phyloP scores from a whole-genome alignment of 2,888 invertebrate species.

The Nectonema munidae region DNA sequence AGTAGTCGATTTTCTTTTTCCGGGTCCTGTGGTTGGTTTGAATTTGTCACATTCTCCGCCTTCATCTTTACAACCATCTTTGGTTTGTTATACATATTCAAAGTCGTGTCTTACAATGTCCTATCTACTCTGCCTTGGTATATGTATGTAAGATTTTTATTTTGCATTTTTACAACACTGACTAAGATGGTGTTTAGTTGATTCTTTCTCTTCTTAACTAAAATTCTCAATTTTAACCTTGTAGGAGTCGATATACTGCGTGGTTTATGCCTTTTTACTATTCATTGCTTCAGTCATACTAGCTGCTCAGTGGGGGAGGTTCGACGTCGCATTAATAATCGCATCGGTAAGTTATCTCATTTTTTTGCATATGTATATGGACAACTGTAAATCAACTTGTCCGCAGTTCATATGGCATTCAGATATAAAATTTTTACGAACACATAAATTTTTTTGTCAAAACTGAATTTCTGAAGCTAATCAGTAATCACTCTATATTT shows the following conservation, averaged over 20 bases:
- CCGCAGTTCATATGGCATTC: too few species aligned
- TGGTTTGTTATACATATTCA: not conserved
- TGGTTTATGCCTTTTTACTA: slow-evolving; percentile 7
- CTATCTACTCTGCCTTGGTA: slow-evolving; percentile 10
- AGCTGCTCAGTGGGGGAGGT: not conserved
- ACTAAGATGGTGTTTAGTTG: not conserved
- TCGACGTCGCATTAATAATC: not conserved
- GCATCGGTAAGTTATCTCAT: slow-evolving; percentile 7
- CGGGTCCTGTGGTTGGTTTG: slow-evolving; percentile 8
- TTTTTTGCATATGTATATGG: too few species aligned
- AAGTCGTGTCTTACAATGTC: not conserved
- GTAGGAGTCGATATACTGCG: slow-evolving; percentile 9
- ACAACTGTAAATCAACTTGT: too few species aligned
- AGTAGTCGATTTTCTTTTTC: too few species aligned
- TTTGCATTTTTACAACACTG: not conserved
- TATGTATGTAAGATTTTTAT: not conserved
- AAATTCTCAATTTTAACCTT: not conserved
- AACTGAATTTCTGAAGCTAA: too few species aligned
- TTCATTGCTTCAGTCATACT: not conserved
- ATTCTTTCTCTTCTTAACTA: not conserved
- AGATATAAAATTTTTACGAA: too few species aligned
- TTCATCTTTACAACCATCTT: slow-evolving; percentile 2
- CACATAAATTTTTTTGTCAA: too few species aligned
- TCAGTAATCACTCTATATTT: too few species aligned
- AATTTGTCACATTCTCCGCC: slow-evolving; percentile 8